Base-by-base conservation (phyloP, 2,888 invertebrate species). In the Cosmia trapezina region DNA sequence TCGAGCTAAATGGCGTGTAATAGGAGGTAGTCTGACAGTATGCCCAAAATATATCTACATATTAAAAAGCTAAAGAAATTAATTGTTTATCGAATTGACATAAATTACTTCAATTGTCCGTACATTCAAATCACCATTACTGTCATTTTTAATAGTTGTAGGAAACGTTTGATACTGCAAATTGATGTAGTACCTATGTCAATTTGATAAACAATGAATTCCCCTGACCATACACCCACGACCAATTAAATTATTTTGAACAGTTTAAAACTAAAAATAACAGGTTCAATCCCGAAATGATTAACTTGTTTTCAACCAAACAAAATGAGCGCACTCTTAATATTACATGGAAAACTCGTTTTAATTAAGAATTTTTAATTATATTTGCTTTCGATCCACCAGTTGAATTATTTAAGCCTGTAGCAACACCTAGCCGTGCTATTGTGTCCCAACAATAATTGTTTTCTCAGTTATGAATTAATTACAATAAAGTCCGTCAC, bases 291-390 rank as follows among this genome's bases (percentile, higher is more conserved):
- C 12, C 49, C 7, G 45, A 63, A 63, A 63, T 54, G 12, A 60
- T 56, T 28, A 1, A 28, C 5, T 43, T 56, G 41, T 56, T 70
- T 56, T 19, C 37, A 37, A 11, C 11, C 8, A 63, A 45, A 56
- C 33, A 62, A 62, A 80, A 70, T 56, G 7, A 76, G 9, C 49
- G 17, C 47, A 53, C 4, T 22, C 54, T 37, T 22, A 53, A 57
- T 12, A 41, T 54, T n/a, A 54, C 22, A 61, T 28, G 22, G 28
- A 43, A 70, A 63, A 73, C 22, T 56, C 54, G 33, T 60, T 78
- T 74, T 62, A 69, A 80, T 79, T 73, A 83, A 65, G 28, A 56
- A 28, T 53, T 68, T 83, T 72, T 72, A 74, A 83, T 76, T 76
- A 72, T 53, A 70, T 80, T 83, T 74, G 51, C 61, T 73, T 77